phyloP scores from a whole-genome alignment of 2,888 invertebrate species.

The Lochmaea crataegi region DNA sequence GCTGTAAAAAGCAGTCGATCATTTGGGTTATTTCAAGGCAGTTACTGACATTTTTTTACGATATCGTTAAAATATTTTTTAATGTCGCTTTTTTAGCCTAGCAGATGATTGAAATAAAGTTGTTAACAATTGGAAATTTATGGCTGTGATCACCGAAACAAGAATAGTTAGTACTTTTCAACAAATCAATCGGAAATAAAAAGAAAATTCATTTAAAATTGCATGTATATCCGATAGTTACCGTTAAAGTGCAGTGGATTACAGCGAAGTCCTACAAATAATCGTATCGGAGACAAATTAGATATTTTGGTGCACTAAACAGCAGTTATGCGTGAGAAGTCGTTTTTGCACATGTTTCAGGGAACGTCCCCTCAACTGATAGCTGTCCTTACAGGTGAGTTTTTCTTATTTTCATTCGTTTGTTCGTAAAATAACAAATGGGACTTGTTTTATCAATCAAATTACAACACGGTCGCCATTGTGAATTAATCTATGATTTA shows the following conservation, averaged over 20 bases:
- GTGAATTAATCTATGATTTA: too few species aligned
- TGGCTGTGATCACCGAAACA: neutral
- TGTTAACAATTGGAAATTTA: neutral
- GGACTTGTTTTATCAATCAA: too few species aligned
- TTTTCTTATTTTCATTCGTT: neutral
- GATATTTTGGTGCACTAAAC: slow-evolving; percentile 8
- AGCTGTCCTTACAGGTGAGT: slow-evolving; percentile 58
- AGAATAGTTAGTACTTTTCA: neutral
- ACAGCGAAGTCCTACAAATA: slow-evolving; percentile 11
- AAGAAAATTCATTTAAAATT: neutral
- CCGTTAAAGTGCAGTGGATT: neutral
- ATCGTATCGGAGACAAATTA: neutral
- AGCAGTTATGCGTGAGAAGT: slow-evolving; percentile 48
- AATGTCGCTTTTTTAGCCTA: neutral
- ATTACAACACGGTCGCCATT: too few species aligned
- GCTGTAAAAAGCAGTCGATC: too few species aligned
- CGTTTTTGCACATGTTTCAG: slow-evolving; percentile 51
- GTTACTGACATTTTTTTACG: neutral
- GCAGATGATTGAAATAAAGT: neutral
- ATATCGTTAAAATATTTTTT: neutral
- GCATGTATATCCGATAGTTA: neutral
- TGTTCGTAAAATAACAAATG: too few species aligned
- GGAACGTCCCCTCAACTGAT: slow-evolving; percentile 57
- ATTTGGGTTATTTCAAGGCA: neutral
- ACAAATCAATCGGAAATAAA: neutral